phyloP scores from a whole-genome alignment of 1,140 invertebrate species.

The Teleopsis dalmanni region DNA sequence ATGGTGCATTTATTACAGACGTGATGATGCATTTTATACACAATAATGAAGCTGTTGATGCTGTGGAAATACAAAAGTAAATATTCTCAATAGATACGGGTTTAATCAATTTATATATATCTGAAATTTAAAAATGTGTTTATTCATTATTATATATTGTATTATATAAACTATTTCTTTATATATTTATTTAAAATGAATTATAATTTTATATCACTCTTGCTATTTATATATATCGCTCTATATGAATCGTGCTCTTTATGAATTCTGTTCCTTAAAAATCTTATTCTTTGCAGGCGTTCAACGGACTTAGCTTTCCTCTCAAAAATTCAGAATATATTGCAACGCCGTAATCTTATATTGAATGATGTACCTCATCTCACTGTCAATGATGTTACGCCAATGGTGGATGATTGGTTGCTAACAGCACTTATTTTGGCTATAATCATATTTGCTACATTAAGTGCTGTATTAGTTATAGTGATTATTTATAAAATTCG shows the following conservation, averaged over 20 bases:
- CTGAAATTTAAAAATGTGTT: too few relatives aligned
- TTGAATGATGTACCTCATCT: conserved; percentile 43
- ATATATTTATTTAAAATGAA: too few relatives aligned
- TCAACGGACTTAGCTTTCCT: conserved; percentile 45
- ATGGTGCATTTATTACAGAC: conserved; percentile 35
- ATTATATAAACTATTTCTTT: too few relatives aligned
- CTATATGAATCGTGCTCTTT: too few relatives aligned
- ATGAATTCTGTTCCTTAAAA: too few relatives aligned
- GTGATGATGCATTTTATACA: conserved; percentile 49
- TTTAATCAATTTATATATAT: too few relatives aligned
- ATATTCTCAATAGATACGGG: too few relatives aligned
- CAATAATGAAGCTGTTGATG: conserved; percentile 43
- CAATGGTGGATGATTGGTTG: conserved; percentile 15
- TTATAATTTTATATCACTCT: too few relatives aligned
- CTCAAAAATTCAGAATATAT: conserved; percentile 36
- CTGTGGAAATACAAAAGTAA: conserved; percentile 38
- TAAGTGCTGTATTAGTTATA: conserved; percentile 46
- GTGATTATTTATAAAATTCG: conserved; percentile 48
- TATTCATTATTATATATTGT: too few relatives aligned
- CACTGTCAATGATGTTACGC: conserved; percentile 20
- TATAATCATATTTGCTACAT: conserved; percentile 43
- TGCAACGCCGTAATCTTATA: conserved; percentile 34
- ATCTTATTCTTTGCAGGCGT: too few relatives aligned
- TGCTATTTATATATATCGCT: too few relatives aligned
- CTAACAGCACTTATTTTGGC: conserved; percentile 48